phyloP scores from a whole-genome alignment of 2,888 invertebrate species.

The Synanthedon myopaeformis region DNA sequence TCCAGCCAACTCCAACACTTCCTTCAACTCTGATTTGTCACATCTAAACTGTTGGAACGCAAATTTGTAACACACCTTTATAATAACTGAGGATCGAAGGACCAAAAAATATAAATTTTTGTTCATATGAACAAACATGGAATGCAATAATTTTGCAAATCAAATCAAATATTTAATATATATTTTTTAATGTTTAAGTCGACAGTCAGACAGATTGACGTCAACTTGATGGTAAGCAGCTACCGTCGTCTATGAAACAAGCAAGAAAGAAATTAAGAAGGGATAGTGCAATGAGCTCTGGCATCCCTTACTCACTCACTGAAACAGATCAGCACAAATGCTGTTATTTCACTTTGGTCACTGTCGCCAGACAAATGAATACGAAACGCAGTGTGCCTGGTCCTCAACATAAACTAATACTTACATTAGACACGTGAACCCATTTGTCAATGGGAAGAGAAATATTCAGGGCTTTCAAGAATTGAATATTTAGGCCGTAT shows the following conservation, averaged over 20 bases:
- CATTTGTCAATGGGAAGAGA: slow-evolving; percentile 40
- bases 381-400: neutral
- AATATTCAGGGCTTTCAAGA: slow-evolving; percentile 27
- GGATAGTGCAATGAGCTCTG: neutral
- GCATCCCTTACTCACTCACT: neutral
- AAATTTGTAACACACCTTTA: too few relatives aligned
- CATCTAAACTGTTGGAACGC: slow-evolving; percentile 34
- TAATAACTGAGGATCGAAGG: too few relatives aligned
- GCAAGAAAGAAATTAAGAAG: neutral
- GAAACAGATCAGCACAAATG: neutral
- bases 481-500: slow-evolving; percentile 35
- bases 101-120: too few relatives aligned
- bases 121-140: too few relatives aligned
- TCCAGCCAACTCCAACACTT: slow-evolving; percentile 44
- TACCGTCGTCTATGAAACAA: too few relatives aligned
- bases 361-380: neutral
- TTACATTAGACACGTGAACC: slow-evolving; percentile 30
- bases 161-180: too few relatives aligned
- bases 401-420: slow-evolving; percentile 3
- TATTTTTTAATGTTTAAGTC: too few relatives aligned
- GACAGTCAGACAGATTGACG: too few relatives aligned
- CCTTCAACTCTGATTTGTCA: slow-evolving; percentile 37
- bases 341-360: neutral
- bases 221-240: too few relatives aligned
- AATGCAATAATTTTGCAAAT: too few relatives aligned